Percentiles rank a stretch among this genome's conserved stretches.
phyloP scores from a whole-genome alignment of 2,797 vertebrate species.

The Peromyscus nudipes region DNA sequence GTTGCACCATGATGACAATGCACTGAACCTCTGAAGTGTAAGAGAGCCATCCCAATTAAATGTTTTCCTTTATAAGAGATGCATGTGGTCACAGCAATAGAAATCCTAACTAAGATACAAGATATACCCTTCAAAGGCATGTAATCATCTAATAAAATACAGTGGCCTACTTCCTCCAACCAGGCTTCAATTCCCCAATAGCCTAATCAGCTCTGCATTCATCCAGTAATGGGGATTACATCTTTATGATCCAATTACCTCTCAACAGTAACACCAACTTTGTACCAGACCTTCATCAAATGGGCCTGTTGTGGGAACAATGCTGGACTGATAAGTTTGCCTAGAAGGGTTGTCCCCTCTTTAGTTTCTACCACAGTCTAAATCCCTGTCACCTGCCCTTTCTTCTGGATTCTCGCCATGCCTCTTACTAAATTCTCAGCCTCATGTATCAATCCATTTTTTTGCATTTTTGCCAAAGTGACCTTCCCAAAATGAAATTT shows the following conservation, averaged over 20 bases:
- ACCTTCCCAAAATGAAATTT: constrained; percentile 62
- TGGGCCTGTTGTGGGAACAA: neutral
- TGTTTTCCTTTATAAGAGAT: neutral
- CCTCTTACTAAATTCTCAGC: constrained; percentile 27
- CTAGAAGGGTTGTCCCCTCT: neutral
- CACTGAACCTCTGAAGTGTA: neutral
- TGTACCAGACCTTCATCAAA: neutral
- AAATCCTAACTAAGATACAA: neutral
- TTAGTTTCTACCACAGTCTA: constrained; percentile 1
- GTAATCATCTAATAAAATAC: neutral
- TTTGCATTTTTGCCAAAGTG: constrained; percentile 48
- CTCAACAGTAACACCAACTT: neutral
- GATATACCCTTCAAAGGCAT: neutral
- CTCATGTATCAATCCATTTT: neutral
- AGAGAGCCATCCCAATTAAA: neutral
- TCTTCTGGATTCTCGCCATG: neutral
- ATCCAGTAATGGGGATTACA: neutral
- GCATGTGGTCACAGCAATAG: neutral
- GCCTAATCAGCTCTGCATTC: neutral
- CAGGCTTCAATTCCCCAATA: neutral
- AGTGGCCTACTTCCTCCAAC: neutral
- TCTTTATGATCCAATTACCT: neutral
- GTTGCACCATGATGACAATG: neutral
- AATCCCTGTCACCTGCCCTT: neutral
- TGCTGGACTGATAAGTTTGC: neutral